Evolutionary conservation across 2,113 vertebrate species (phyloP), one percentile per base, ranked within the genome.

Genomic region (Melierax canorus): DNA sequence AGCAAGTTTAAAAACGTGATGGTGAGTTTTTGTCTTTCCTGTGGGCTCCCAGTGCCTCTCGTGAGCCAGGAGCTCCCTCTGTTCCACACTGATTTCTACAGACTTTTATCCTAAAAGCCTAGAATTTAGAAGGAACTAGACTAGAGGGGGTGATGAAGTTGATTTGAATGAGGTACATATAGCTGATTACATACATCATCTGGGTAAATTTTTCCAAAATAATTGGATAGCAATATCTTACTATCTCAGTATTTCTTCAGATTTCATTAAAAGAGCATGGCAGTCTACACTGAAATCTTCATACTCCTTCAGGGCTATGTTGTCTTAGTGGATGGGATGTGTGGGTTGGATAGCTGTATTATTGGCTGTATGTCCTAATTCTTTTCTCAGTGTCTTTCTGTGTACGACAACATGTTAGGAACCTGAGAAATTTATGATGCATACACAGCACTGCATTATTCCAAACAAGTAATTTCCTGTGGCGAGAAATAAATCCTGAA

Each of bases 391-490:
- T 84, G 36, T 73, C 67, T 84, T 82, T 87, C 34, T 87, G 13
- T 67, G 15, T 79, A 48, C 41, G 34, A 50, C 41, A 91, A 9
- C 30, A 41, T 60, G 38, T 74, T 76, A 92, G 48, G 22, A 90
- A 79, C 68, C 48, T 67, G 30, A 30, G 56, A 90, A 76, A 68
- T 96, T 78, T 90, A 86, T 90, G 73, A 77, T 96, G 63, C 27
- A 26, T 68, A 36, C 23, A 27, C 26, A 90, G 29, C 45, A 64
- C 38, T 90, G 39, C 75, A 51, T 79, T 95, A 73, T 92, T 95
- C 18, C 39, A 75, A 95, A 74, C 39, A 68, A 55, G 39, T 92
- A 20, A 87, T 90, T 83, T 95, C 73, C 68, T 80, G 24, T 41
- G 55, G 39, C 11, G 26, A 83, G 84, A 89, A 81, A 76, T 88